Conservation (phyloP, 2,888 invertebrate genomes). For the Halocaridina rubra region DNA sequence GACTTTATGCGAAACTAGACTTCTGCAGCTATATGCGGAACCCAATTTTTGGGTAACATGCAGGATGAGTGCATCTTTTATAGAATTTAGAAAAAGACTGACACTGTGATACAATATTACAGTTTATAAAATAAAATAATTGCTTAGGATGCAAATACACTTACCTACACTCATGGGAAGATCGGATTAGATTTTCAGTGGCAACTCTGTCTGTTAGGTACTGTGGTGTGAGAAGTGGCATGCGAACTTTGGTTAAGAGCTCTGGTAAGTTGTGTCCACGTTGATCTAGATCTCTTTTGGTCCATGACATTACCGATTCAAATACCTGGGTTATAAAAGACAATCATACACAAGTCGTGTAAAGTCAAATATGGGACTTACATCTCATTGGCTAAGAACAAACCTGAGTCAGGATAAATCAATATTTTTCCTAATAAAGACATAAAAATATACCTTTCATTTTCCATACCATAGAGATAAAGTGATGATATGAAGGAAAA, state of each 20-base stretch:
- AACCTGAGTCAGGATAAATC: too few relatives aligned
- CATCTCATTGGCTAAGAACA: not conserved
- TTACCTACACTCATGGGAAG: constrained; percentile 82
- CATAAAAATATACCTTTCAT: too few relatives aligned
- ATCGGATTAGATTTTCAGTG: constrained; percentile 81
- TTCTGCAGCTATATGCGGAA: too few relatives aligned
- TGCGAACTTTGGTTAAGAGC: constrained; percentile 79
- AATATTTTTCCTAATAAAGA: too few relatives aligned
- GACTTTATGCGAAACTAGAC: too few relatives aligned
- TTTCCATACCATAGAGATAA: too few relatives aligned
- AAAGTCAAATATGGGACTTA: not conserved
- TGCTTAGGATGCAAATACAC: too few relatives aligned
- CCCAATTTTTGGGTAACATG: constrained; percentile 27
- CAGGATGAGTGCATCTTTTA: not conserved
- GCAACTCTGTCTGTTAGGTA: constrained; percentile 85
- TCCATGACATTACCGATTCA: constrained; percentile 86
- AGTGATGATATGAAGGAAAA: too few relatives aligned
- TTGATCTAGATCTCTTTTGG: constrained; percentile 75
- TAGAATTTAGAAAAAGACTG: too few relatives aligned
- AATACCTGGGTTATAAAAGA: constrained; percentile 73
- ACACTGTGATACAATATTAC: too few relatives aligned
- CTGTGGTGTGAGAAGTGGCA: constrained; percentile 84
- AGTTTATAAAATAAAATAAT: too few relatives aligned
- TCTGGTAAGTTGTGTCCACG: constrained; percentile 76
- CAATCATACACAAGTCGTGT: not conserved